These are phyloP conservation scores for Bombus pascuorum DNA, from an alignment of 1,140 invertebrate species.

Conservation along the genomic window DNA sequence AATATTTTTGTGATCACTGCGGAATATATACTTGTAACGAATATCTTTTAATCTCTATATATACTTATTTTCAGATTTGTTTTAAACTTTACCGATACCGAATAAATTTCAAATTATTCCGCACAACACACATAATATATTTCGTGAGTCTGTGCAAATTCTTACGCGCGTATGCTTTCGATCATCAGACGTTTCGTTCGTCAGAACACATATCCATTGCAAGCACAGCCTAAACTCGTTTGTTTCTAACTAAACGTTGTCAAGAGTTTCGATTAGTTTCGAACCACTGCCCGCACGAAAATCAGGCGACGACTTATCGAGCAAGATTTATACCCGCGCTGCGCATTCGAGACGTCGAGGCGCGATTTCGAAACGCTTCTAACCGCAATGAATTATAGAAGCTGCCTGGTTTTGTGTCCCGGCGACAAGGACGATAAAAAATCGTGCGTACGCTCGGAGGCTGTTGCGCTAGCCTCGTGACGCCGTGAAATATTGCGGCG, in stretches of 20 bases:
- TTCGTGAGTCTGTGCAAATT: background rate
- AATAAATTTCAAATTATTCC: no score
- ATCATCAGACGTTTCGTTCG: background rate
- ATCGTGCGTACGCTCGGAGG: background rate
- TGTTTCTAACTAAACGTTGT: background rate
- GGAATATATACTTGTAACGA: no score
- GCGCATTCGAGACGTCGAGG: background rate
- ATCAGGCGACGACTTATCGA: slow-evolving; percentile 6
- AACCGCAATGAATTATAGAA: slow-evolving; percentile 25
- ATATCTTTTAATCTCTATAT: no score
- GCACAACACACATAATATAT: no score
- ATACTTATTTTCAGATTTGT: no score
- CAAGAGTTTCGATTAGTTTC: background rate
- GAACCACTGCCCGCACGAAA: background rate
- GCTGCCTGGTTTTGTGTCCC: slow-evolving; percentile 9
- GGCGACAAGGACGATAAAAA: slow-evolving; percentile 12
- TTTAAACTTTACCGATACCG: no score
- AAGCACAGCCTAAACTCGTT: background rate
- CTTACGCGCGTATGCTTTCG: background rate
- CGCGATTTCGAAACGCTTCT: slow-evolving; percentile 44
- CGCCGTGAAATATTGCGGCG: slow-evolving; percentile 72
- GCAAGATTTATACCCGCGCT: slow-evolving; percentile 14
- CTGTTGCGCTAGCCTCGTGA: slow-evolving; percentile 16
- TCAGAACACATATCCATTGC: background rate
- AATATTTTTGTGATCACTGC: no score